Conservation (phyloP, 2,797 vertebrate species). For the Neosalanx taihuensis region DNA sequence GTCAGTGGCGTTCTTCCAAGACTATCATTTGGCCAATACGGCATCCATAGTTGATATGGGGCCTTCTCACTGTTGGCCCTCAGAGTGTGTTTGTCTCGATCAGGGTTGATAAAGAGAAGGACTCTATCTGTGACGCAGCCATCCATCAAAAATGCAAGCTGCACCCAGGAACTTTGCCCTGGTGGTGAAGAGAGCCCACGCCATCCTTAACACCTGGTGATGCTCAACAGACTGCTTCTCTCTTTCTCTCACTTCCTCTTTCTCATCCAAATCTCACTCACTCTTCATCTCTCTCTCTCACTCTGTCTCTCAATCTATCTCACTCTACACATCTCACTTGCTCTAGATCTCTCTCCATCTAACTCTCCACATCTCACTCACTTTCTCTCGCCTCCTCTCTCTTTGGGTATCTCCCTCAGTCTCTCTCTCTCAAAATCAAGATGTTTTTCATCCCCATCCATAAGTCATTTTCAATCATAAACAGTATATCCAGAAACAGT, state of each 20-base stretch:
- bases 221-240: constrained; percentile 49
- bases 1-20: constrained; percentile 47
- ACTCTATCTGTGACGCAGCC: constrained; percentile 61
- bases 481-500: too few relatives aligned
- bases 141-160: constrained; percentile 66
- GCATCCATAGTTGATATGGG: too few relatives aligned
- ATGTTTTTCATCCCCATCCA: too few relatives aligned
- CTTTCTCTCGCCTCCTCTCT: constrained; percentile 13
- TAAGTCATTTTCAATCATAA: too few relatives aligned
- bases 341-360: constrained; percentile 30
- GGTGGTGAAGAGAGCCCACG: constrained; percentile 44
- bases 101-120: constrained; percentile 67
- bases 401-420: background rate
- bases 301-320: background rate
- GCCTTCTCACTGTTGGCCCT: constrained; percentile 37
- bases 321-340: background rate
- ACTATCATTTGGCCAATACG: constrained; percentile 52
- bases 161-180: constrained; percentile 53
- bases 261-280: too few relatives aligned
- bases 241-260: too few relatives aligned
- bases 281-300: background rate
- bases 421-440: too few relatives aligned
- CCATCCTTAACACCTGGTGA: constrained; percentile 61
- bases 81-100: constrained; percentile 58
- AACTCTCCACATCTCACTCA: constrained; percentile 11